These are phyloP conservation scores for Diplolepis rosae DNA, from an alignment of 2,888 invertebrate species.

Conservation along the genomic window DNA sequence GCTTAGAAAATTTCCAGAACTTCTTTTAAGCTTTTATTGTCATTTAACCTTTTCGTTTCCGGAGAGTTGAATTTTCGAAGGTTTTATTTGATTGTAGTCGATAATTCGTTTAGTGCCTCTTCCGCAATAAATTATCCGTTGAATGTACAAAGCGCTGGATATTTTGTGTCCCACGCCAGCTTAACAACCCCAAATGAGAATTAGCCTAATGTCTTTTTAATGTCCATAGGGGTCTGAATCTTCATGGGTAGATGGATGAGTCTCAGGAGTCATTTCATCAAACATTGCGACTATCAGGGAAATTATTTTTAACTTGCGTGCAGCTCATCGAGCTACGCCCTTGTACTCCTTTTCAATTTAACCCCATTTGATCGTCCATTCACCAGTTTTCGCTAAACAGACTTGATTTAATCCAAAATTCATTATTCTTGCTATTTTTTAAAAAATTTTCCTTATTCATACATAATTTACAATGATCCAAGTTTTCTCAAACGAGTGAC, in stretches of 20 bases:
- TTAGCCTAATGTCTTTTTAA: constrained; percentile 53
- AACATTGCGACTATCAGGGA: constrained; percentile 16
- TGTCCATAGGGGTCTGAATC: constrained; percentile 34
- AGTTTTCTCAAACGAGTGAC: neutral
- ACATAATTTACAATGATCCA: no score
- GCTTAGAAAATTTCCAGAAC: neutral
- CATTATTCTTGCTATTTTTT: no score
- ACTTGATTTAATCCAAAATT: no score
- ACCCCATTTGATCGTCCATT: neutral
- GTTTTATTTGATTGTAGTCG: constrained; percentile 1
- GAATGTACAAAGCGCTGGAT: neutral
- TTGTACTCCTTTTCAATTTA: constrained; percentile 22
- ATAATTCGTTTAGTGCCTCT: constrained; percentile 15
- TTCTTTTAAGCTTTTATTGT: neutral
- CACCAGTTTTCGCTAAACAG: neutral
- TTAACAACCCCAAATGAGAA: constrained; percentile 30
- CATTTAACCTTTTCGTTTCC: neutral
- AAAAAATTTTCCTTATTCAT: no score
- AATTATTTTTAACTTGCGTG: constrained; percentile 23
- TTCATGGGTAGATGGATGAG: constrained; percentile 1
- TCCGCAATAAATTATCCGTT: constrained; percentile 3
- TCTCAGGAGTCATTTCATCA: constrained; percentile 22
- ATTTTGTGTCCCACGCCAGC: neutral
- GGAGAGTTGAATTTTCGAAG: neutral
- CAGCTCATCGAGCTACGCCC: neutral